Evolutionary conservation across 2,113 vertebrate genomes (phyloP), one percentile per base, ranked within the genome.

Genomic region (Brachirus orientalis): DNA sequence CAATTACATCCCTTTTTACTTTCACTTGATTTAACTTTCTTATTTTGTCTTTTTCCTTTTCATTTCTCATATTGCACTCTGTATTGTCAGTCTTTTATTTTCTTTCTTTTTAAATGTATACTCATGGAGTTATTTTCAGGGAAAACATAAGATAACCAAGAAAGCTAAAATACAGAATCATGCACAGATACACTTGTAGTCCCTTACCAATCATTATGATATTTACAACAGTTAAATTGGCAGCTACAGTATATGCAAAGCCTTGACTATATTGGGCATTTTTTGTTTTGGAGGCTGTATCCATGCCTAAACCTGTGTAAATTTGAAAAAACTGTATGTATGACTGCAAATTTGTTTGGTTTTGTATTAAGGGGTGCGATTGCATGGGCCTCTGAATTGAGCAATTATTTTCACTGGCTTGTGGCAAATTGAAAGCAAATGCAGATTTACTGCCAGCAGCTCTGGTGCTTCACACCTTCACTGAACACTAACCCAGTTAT

Each of bases 401-500:
- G 40, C 57, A 74, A 65, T 78, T 72, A 68, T 75, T 72, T 80
- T 63, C 47, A 58, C 54, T 67, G 65, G 38, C 74, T 65, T 64
- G 55, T 72, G 53, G 74, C 60, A 83, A 80, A 79, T 62, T 76
- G 66, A 74, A 81, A 70, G 62, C 63, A 77, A 85, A 67, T 67
- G 55, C 64, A 19, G 35, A 48, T 45, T 69, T 71, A 70, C 57
- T 75, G 48, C 56, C 33, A 9, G 52, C 60, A 65, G 73, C 59
- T 55, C 71, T 57, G 18, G 52, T 60, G 79, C 54, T 66, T 65
- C 69, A 48, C 67, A 58, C 13, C 16, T 44, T 61, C 45, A 63
- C 44, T 75, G 59, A 81, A 72, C 40, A 11, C 68, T 71, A 61
- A 53, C 51, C 28, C 57, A 69, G 69, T 65, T 79, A 77, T 75